Base-by-base conservation (phyloP, 2,113 vertebrate genomes). In the Heterotis niloticus region DNA sequence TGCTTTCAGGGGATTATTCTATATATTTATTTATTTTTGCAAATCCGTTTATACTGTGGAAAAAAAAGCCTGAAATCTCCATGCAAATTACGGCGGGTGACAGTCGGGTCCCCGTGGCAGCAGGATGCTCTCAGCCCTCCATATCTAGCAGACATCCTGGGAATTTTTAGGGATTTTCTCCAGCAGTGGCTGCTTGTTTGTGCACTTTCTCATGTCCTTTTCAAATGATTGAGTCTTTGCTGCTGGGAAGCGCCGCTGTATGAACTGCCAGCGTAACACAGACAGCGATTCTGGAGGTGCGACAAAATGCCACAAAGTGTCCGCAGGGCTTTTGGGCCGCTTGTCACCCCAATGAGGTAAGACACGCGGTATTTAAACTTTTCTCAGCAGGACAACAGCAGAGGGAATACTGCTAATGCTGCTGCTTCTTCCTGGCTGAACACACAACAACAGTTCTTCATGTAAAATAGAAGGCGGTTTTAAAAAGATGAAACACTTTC, bases 291-390 rank as follows among this genome's bases (percentile, higher is more conserved):
- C n/a, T 44, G 34, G 34, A 44, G 34, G 34, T 7, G 7, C 34
- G 7, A 7, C 34, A 2, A 44, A 44, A 44, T 44, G 34, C 34
- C 34, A 44, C 34, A 44, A 44, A 7, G 34, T 44, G 34, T 44
- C 3, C 7, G 34, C 2, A 44, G 34, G 34, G 2, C 34, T 44
- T 44, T 44, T 44, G 2, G 2, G 34, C 34, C 2, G 34, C 34
- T 7, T 52, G 62, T 79, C 29, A 52, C 72, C 29, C 56, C 29
- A 5, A 9, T 17, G 77, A 81, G 81, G 84, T 84, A 79, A 83
- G 81, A 0, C 12, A 0, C 23, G 62, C n/a, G 29, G 0, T n/a
- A n/a, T n/a, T n/a, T n/a, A n/a, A n/a, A n/a, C n/a, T n/a, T 44
- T 44, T 44, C 34, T 44, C 34, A 44, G 3, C 34, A 44, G 34